Evolutionary conservation across 2,888 invertebrate species (phyloP), one percentile per base, ranked within the genome.

Genomic region (Pemphredon lugubris): DNA sequence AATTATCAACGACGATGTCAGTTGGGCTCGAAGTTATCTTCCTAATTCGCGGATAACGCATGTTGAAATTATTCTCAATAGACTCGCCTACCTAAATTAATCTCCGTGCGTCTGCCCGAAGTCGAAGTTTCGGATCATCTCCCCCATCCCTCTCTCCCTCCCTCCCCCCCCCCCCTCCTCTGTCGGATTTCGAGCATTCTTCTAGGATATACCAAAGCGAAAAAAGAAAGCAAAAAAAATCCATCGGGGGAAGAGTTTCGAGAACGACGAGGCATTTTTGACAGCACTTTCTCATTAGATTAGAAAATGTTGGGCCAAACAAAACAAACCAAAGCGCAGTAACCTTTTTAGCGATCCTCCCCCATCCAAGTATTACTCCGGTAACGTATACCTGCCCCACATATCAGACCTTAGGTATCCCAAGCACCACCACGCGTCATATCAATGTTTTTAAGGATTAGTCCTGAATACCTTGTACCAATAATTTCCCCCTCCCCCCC

Each of bases 361-460:
- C 59, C 69, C 59, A n/a, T 64, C 84, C 85, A 87, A 89, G 88
- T 89, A 89, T 88, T 88, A 88, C 83, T n/a, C n/a, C 86, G 82
- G 83, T 86, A 83, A 85, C 81, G 74, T 70, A 84, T 84, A 86
- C 86, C 84, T 86, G 84, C 77, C 84, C 83, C 84, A 89, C 89
- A 89, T 89, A 89, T 89, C 89, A 88, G 84, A 81, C 86, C 83
- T 84, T 89, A 87, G 86, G 78, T 81, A 87, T 84, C 85, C 85
- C 82, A 79, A 83, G 75, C 81, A 83, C 78, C 66, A 76, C 77
- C 71, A 83, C 81, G 75, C 85, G 85, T 86, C 89, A 89, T 89
- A 89, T 89, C 89, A 89, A 86, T 88, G 86, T 89, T 84, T 85
- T 82, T 70, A 83, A 82, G 81, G 78, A 72, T 75, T 73, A 73